Base-by-base conservation (phyloP, 2,113 vertebrate genomes). In the Perca flavescens region DNA sequence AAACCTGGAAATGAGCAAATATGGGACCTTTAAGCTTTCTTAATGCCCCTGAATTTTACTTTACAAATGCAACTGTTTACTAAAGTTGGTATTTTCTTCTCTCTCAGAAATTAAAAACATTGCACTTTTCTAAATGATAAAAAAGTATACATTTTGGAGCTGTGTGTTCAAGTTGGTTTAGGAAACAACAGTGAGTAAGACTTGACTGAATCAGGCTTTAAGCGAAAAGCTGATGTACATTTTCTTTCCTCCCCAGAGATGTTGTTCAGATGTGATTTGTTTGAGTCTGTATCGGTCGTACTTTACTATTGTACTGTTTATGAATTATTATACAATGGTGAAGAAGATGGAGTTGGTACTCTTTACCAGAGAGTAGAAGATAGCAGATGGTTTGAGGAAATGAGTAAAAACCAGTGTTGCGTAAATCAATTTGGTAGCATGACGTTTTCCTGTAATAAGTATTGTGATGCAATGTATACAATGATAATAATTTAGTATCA, bases 211-310 rank as follows among this genome's bases (percentile, higher is more conserved):
- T 75, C 31, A 22, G 19, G 14, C 5, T 72, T 31, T 6, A 47
- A 57, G 47, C 34, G 22, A 56, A 83, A 73, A 85, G 46, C 13
- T 47, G 36, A 83, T 82, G 54, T 6, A 40, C 31, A 13, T 62
- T 61, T 49, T 50, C 54, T 25, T 69, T 50, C 28, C 28, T 28
- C 63, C 14, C 43, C 61, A 43, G n/a, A 70, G 21, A 52, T 50
- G 65, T 14, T 78, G 31, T 62, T 66, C 49, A 60, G 69, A 58
- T 36, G 50, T 68, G 57, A 60, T 43, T 28, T 16, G 15, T 75
- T 43, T 46, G 47, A 34, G 46, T 17, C 6, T 19, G 61, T 15
- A 28, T 53, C 0, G 4, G 9, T 10, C 6, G 7, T 8, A 11
- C 19, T 25, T 43, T 13, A 19, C 17, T 4, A 5, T 1, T 7